Percentiles rank a stretch among this genome's conserved stretches.
phyloP scores from a whole-genome alignment of 2,797 vertebrate genomes.

The Phalanger gymnotis region DNA sequence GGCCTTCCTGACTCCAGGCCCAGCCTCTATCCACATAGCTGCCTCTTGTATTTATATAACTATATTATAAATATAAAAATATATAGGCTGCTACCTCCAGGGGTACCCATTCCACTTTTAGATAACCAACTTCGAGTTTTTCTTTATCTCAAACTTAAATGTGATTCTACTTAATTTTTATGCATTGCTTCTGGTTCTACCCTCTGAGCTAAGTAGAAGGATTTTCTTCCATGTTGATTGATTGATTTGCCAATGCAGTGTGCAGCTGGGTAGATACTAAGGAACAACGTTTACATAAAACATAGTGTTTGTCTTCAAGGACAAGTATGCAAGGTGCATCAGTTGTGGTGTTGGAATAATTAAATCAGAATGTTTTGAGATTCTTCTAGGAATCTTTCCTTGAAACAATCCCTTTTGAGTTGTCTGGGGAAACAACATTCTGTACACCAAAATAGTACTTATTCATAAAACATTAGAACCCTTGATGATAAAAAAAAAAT shows the following conservation, averaged over 20 bases:
- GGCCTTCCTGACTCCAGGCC: not conserved
- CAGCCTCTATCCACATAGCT: not conserved
- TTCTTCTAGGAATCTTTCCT: conserved; percentile 66
- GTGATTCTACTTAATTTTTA: not conserved
- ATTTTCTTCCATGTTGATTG: not conserved
- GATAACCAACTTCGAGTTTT: not conserved
- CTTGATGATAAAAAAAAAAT: not conserved
- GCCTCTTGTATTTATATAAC: too few species aligned
- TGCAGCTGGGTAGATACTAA: not conserved
- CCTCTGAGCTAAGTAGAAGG: not conserved
- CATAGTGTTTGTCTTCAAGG: not conserved
- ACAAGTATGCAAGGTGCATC: not conserved
- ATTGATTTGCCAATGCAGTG: not conserved
- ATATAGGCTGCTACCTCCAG: not conserved
- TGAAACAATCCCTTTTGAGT: conserved; percentile 34
- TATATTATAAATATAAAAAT: not conserved
- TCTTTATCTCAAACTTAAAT: not conserved
- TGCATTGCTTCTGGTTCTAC: not conserved
- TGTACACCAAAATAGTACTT: not conserved
- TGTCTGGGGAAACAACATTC: not conserved
- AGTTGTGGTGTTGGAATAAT: conserved; percentile 21
- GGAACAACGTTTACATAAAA: not conserved
- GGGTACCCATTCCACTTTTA: not conserved
- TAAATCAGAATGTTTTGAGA: conserved; percentile 62
- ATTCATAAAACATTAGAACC: not conserved